phyloP scores from a whole-genome alignment of 2,888 invertebrate genomes.

The Acheta domesticus region DNA sequence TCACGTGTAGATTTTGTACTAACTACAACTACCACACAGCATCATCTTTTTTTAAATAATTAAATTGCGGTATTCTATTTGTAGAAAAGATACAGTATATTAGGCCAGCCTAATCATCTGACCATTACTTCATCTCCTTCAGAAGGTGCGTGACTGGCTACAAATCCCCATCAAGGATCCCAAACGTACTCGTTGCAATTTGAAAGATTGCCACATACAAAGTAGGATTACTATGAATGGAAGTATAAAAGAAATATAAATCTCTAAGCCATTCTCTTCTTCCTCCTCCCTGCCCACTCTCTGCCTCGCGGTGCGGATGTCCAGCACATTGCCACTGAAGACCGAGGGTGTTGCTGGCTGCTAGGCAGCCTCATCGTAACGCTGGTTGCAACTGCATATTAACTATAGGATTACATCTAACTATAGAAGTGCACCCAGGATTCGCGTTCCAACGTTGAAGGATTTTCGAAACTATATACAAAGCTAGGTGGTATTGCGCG shows the following conservation, averaged over 20 bases:
- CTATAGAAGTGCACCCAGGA: too few species aligned
- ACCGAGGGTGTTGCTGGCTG: constrained; percentile 35
- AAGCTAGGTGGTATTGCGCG: too few species aligned
- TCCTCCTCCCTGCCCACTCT: constrained; percentile 30
- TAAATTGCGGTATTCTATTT: constrained; percentile 38
- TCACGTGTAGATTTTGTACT: constrained; percentile 42
- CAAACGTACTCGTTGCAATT: constrained; percentile 34
- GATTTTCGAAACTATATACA: too few species aligned
- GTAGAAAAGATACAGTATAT: constrained; percentile 41
- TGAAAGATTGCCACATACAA: constrained; percentile 31
- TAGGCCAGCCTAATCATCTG: constrained; percentile 38
- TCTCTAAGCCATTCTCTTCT: constrained; percentile 28
- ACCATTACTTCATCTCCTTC: constrained; percentile 31
- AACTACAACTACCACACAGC: constrained; percentile 42
- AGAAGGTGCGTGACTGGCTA: constrained; percentile 34
- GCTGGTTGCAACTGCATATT: constrained; percentile 33
- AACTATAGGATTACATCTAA: constrained; percentile 38
- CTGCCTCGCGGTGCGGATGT: constrained; percentile 31
- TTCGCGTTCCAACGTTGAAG: too few species aligned
- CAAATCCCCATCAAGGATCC: constrained; percentile 34
- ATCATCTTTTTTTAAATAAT: constrained; percentile 39
- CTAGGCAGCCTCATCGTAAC: constrained; percentile 33
- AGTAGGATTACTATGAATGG: constrained; percentile 28
- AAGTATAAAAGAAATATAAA: constrained; percentile 34
- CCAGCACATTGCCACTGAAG: constrained; percentile 34